Base-by-base conservation (phyloP, 1,140 invertebrate genomes). In the Drosophila sproati region DNA sequence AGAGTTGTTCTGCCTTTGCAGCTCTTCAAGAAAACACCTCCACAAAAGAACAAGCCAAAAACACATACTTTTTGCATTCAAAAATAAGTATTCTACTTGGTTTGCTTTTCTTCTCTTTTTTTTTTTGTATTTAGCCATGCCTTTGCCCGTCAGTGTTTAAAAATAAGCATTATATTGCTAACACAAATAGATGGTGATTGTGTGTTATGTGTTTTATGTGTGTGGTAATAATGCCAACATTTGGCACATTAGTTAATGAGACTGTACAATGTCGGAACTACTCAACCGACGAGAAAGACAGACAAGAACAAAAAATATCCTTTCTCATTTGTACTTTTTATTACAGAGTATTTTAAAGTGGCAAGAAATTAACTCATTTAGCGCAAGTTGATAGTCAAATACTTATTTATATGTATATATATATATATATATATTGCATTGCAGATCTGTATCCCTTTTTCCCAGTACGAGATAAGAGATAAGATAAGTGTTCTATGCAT, bases 141-240 rank as follows among this genome's bases (percentile, higher is more conserved):
- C 32, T 35, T 47, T 66, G 62, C n/a, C 62, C 67, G 70, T 72
- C 69, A 72, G 69, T 61, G 45, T 55, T 71, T 73, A 73, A 73
- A 72, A 73, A 73, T 73, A 73, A 73, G 67, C 47, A 69, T 60
- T 28, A 52, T 56, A 45, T 66, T 66, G 69, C 57, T 57, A 61
- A 45, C 52, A 59, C 34, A 41, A 62, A 37, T 62, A 39, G 34
- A 47, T 45, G 45, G 8, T 35, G 61, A 47, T 43, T 31, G 50
- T 63, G 39, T 31, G 57, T 55, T 51, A 10, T 51, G 48, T 32
- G 48, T 48, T 54, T 34, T 56, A 20, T 41, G 52, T 57, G 41
- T 34, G 51, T 56, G 61, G 60, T 20, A 20, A 20, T 56, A 71
- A 67, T 73, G 54, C 31, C 63, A 67, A 32, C 35, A 35, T 51